A percentile compares a stretch with the other conserved stretches of the same genome.
Evolutionary conservation across 1,140 invertebrate species (phyloP).

Genomic region (Cardiocondyla obscurior): DNA sequence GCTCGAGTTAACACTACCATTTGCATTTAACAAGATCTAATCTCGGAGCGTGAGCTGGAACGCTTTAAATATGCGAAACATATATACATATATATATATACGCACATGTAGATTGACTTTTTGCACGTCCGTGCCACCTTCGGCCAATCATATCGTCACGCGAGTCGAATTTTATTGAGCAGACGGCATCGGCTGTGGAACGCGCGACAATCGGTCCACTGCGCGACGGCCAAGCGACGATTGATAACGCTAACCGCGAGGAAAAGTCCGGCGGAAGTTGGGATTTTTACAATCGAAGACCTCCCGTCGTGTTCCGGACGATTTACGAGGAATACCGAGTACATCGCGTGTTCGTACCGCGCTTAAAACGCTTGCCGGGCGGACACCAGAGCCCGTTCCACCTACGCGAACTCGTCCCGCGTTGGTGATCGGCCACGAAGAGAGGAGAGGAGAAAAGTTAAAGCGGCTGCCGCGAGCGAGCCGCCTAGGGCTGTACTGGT

Average conservation of each 20-base stretch:
- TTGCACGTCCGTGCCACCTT: background rate
- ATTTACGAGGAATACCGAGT: slow-evolving; percentile 39
- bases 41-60: background rate
- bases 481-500: background rate
- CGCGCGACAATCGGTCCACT: slow-evolving; percentile 1
- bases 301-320: slow-evolving; percentile 24
- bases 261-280: slow-evolving; percentile 46
- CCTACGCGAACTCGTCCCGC: slow-evolving; percentile 61
- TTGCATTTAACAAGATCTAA: slow-evolving; percentile 32
- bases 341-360: slow-evolving; percentile 42
- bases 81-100: background rate
- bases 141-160: background rate
- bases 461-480: slow-evolving; percentile 42
- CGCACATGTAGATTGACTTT: background rate
- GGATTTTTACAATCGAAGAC: slow-evolving; percentile 48
- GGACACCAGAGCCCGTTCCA: slow-evolving; percentile 55
- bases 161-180: background rate
- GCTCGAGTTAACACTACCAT: slow-evolving; percentile 31
- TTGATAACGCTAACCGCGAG: slow-evolving; percentile 3
- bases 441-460: background rate
- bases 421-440: slow-evolving; percentile 45
- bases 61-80: background rate
- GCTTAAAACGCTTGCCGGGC: slow-evolving; percentile 30
- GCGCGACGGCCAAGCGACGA: background rate
- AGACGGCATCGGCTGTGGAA: background rate